Conservation (phyloP, 1,140 invertebrate species). For the Diprion similis region DNA sequence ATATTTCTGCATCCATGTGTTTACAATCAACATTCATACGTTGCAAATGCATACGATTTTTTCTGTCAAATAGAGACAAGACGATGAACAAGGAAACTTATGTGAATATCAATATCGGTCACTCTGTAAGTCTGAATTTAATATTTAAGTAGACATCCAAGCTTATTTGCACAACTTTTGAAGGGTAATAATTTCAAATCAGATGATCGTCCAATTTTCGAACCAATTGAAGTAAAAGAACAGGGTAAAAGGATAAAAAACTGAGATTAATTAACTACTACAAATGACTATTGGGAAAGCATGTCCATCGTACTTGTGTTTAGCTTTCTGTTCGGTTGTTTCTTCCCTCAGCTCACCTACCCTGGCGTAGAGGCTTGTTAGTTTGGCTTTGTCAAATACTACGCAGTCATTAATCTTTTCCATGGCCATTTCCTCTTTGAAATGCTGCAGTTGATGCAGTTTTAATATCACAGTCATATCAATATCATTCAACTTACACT, state of each 20-base stretch:
- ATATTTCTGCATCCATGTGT: conserved; percentile 63
- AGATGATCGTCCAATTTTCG: too few species aligned
- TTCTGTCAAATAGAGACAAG: conserved; percentile 34
- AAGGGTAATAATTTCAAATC: too few species aligned
- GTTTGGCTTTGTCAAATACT: conserved; percentile 67
- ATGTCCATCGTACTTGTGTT: conserved; percentile 71
- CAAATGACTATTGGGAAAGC: conserved; percentile 29
- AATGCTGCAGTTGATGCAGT: conserved; percentile 72
- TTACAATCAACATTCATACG: conserved; percentile 65
- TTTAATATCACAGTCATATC: conserved; percentile 69
- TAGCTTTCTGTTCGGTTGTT: conserved; percentile 65
- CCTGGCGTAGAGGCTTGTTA: conserved; percentile 66
- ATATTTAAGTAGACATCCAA: too few species aligned
- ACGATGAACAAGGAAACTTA: too few species aligned
- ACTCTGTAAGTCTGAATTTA: too few species aligned
- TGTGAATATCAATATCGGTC: too few species aligned
- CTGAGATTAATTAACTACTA: not conserved
- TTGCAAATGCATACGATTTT: conserved; percentile 62
- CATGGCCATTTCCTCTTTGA: conserved; percentile 57
- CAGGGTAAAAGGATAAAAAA: too few species aligned
- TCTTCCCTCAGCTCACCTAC: conserved; percentile 72
- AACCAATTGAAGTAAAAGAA: too few species aligned
- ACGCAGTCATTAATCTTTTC: conserved; percentile 67
- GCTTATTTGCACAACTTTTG: too few species aligned
- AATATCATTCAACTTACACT: conserved; percentile 73